Evolutionary conservation across 2,113 vertebrate species (phyloP).

Genomic region (Nyctibius bracteatus): DNA sequence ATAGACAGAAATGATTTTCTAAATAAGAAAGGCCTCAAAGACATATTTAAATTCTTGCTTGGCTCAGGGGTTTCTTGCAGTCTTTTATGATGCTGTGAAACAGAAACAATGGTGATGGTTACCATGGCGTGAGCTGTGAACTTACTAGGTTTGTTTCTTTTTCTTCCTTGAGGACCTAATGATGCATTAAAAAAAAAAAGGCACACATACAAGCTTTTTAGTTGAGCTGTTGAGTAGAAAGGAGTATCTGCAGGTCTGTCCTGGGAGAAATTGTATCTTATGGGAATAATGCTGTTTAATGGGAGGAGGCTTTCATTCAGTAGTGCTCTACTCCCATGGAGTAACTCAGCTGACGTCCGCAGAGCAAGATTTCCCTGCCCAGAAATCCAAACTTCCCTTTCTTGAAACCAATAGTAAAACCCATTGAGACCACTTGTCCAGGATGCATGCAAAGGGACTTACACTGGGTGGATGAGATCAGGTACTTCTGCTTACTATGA

Average conservation of each 20-base stretch:
- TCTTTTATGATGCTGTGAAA: neutral
- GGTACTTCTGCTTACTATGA: neutral
- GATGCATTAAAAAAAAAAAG: neutral
- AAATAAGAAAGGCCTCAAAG: constrained; percentile 27
- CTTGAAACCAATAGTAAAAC: neutral
- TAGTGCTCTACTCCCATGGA: neutral
- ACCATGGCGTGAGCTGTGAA: neutral
- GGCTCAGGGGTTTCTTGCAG: neutral
- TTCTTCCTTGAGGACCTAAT: neutral
- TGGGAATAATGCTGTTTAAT: neutral
- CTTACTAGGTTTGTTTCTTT: neutral
- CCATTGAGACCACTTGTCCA: neutral
- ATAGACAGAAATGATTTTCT: neutral
- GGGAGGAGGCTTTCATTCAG: neutral
- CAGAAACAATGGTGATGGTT: neutral
- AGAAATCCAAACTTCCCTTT: neutral
- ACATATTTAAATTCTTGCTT: constrained; percentile 26
- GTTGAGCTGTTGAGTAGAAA: neutral
- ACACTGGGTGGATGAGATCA: neutral
- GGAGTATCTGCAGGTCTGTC: neutral
- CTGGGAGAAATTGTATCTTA: neutral
- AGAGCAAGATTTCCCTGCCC: neutral
- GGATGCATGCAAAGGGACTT: neutral
- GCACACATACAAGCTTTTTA: neutral
- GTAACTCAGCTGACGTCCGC: neutral